These are phyloP conservation scores for Phycodurus eques DNA, from an alignment of 2,113 vertebrate genomes.

Conservation along the genomic window DNA sequence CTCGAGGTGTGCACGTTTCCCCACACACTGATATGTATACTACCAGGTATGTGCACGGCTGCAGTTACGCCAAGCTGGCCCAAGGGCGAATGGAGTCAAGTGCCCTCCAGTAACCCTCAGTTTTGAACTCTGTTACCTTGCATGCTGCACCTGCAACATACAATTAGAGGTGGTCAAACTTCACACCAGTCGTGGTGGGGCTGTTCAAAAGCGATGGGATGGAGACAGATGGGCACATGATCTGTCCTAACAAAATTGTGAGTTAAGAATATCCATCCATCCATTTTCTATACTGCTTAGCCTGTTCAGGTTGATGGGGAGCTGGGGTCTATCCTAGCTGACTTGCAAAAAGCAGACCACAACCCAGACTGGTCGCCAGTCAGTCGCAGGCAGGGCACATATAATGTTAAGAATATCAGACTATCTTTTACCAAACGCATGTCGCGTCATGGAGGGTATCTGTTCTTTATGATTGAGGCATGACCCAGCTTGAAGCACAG, in stretches of 20 bases:
- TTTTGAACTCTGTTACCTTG: slow-evolving; percentile 22
- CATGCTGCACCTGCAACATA: not conserved
- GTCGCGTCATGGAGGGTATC: not conserved
- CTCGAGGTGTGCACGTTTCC: slow-evolving; percentile 47
- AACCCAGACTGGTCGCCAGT: not conserved
- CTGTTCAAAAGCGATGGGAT: not conserved
- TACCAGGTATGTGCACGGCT: slow-evolving; percentile 13
- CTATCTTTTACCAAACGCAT: not conserved
- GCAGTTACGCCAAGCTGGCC: slow-evolving; percentile 21
- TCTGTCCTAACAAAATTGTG: not conserved
- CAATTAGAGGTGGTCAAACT: not conserved
- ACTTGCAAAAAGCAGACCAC: not conserved
- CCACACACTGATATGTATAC: slow-evolving; percentile 26
- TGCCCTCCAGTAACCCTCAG: not conserved
- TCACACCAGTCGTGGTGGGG: not conserved
- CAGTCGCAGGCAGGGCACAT: not conserved
- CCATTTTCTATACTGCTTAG: not conserved
- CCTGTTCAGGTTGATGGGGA: not conserved
- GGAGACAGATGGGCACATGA: not conserved
- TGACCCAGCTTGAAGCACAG: not conserved
- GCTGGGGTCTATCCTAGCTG: not conserved
- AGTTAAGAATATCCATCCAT: not conserved
- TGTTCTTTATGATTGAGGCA: not conserved
- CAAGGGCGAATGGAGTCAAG: not conserved
- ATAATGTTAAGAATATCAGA: not conserved